Percentiles rank a stretch among this genome's conserved stretches.
Conservation (phyloP, 1,140 invertebrate species). For the Vanessa tameamea region DNA sequence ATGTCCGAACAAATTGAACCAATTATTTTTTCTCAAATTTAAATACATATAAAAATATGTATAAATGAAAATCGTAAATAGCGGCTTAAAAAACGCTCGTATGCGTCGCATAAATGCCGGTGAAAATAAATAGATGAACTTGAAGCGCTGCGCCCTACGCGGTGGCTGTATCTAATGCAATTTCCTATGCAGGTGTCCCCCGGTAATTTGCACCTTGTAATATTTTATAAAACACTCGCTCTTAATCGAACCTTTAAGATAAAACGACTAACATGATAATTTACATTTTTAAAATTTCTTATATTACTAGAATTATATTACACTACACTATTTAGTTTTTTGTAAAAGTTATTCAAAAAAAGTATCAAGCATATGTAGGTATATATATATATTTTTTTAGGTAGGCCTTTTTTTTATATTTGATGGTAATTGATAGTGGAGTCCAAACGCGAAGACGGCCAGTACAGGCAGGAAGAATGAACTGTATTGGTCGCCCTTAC, state of each 20-base stretch:
- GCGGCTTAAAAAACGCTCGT: slow-evolving; percentile 39
- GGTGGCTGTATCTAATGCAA: slow-evolving; percentile 66
- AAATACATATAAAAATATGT: not conserved
- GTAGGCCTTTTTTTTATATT: too few species aligned
- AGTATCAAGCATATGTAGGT: too few species aligned
- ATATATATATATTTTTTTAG: too few species aligned
- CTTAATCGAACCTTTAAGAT: not conserved
- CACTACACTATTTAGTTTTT: too few species aligned
- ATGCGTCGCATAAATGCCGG: slow-evolving; percentile 39
- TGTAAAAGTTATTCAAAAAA: too few species aligned
- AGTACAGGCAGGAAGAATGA: too few species aligned
- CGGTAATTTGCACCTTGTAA: slow-evolving; percentile 52
- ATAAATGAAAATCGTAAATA: not conserved
- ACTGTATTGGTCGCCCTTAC: too few species aligned
- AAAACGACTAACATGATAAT: too few species aligned
- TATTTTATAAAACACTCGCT: slow-evolving; percentile 39
- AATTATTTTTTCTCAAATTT: not conserved
- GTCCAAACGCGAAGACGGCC: too few species aligned
- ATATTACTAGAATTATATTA: too few species aligned
- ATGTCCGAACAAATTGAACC: not conserved
- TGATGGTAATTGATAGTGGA: too few species aligned
- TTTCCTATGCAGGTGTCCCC: slow-evolving; percentile 60
- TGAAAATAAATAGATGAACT: slow-evolving; percentile 59
- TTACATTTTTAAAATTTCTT: too few species aligned
- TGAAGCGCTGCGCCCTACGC: slow-evolving; percentile 41